Conservation (phyloP, 2,888 invertebrate genomes). For the Macropis europaea region DNA sequence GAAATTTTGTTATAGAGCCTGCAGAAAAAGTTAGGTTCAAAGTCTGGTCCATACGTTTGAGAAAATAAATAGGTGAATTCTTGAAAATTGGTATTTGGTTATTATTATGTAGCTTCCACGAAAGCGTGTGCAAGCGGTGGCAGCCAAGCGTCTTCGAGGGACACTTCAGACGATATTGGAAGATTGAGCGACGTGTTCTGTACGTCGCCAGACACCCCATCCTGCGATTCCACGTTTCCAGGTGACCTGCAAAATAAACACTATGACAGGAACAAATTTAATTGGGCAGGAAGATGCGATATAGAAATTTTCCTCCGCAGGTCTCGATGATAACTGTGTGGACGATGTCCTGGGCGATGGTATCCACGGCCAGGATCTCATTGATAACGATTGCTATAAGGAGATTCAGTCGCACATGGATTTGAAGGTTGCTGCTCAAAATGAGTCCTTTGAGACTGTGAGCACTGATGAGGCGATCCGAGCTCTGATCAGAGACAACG, state of each 20-base stretch:
- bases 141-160: slow-evolving; percentile 65
- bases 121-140: slow-evolving; percentile 60
- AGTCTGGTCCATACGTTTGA: too few relatives aligned
- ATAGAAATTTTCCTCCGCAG: slow-evolving; percentile 57
- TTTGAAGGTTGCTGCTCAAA: slow-evolving; percentile 69
- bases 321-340: slow-evolving; percentile 77
- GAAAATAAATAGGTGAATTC: too few relatives aligned
- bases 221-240: slow-evolving; percentile 75
- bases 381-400: slow-evolving; percentile 82
- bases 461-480: slow-evolving; percentile 78
- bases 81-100: not conserved
- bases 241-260: slow-evolving; percentile 51
- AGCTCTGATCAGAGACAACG: slow-evolving; percentile 83
- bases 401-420: slow-evolving; percentile 81
- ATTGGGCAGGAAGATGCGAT: not conserved
- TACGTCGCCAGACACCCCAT: slow-evolving; percentile 76
- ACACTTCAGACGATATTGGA: slow-evolving; percentile 68
- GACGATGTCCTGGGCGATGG: slow-evolving; percentile 80
- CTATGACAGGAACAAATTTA: not conserved
- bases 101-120: slow-evolving; percentile 40
- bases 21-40: not conserved
- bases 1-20: too few relatives aligned
- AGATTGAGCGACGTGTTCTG: slow-evolving; percentile 72
- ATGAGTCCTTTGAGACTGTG: slow-evolving; percentile 63
- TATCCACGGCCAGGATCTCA: slow-evolving; percentile 79